Evolutionary conservation across 2,113 vertebrate genomes (phyloP).

Genomic region (Gambusia affinis): DNA sequence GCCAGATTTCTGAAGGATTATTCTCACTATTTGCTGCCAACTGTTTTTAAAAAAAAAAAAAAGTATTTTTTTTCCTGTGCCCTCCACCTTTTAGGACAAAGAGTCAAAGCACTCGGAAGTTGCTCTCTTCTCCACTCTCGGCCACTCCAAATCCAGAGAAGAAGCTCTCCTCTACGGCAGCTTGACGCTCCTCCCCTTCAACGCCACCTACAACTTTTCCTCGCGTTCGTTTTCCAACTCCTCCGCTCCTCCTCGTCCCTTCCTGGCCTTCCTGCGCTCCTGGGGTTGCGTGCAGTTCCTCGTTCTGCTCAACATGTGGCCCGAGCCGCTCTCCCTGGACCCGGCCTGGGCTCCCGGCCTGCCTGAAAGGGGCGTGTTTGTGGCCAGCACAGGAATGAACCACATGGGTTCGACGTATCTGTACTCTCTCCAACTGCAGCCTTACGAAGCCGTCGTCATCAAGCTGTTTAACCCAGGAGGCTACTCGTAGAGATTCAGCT

Average conservation of each 20-base stretch:
- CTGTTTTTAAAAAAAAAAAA: background rate
- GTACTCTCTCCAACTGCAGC: slow-evolving; percentile 58
- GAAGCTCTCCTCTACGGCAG: slow-evolving; percentile 74
- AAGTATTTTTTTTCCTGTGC: background rate
- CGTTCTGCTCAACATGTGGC: slow-evolving; percentile 73
- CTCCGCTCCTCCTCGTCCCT: slow-evolving; percentile 18
- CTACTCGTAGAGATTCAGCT: slow-evolving; percentile 40
- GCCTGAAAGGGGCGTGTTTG: slow-evolving; percentile 68
- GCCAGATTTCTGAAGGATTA: background rate
- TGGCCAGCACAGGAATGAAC: slow-evolving; percentile 71
- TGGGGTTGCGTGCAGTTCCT: slow-evolving; percentile 80
- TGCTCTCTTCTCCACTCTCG: slow-evolving; percentile 73
- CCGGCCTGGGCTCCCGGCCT: slow-evolving; percentile 60
- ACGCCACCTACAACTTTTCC: slow-evolving; percentile 33
- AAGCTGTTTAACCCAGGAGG: slow-evolving; percentile 74
- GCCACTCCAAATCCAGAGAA: slow-evolving; percentile 67
- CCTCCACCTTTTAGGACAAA: slow-evolving; percentile 26
- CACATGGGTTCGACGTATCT: slow-evolving; percentile 64
- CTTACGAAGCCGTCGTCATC: slow-evolving; percentile 76
- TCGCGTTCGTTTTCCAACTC: slow-evolving; percentile 40
- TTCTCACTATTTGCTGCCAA: background rate
- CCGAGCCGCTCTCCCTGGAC: slow-evolving; percentile 51
- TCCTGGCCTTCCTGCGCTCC: slow-evolving; percentile 77
- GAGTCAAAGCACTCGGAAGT: background rate
- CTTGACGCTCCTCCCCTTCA: slow-evolving; percentile 74